Base-by-base conservation (phyloP, 2,888 invertebrate genomes). In the Dicyrtoma fusca region DNA sequence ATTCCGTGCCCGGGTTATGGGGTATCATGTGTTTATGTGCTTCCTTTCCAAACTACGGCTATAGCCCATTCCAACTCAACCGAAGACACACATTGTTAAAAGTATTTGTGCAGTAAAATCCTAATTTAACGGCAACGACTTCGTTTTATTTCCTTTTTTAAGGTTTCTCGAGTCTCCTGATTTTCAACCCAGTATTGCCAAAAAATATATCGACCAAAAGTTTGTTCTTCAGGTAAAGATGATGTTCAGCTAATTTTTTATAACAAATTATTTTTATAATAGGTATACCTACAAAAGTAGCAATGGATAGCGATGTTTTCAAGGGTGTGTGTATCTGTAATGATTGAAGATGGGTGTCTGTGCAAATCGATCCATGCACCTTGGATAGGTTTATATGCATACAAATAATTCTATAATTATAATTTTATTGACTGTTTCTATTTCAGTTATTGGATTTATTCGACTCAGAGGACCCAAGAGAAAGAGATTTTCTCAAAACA, bases 401-500 rank as follows among this genome's bases (percentile, higher is more conserved):
- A 8, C 34, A 34, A 34, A 8, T 34, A 34, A 34, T 8, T 34
- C 4, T 34, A 34, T 25, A 3, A 57, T 34, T 19, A 51, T 6
- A 3, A 17, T 51, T 19, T 51, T 51, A 10, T 51, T 17, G 51
- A 51, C 53, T 53, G 8, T 53, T 42, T 71, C 17, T 25, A 19
- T 64, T 44, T 5, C 86, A 95, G 90, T 87, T 97, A 81, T 85
- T 97, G 84, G 97, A 97, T 83, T 86, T 97, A 81, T 97, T 97
- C 86, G 97, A 97, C 85, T 96, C 95, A 71, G 97, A 97, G 84
- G 97, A 97, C 86, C 96, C 97, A 74, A 86, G 97, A 72, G 97
- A 97, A 85, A 88, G 97, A 81, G 97, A 97, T 86, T 96, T 97
- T 85, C 88, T 97, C 71, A 97, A 97, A 87, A 97, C 97, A n/a